Evolutionary conservation across 1,140 invertebrate species (phyloP).

Genomic region (Drosophila bifasciata): DNA sequence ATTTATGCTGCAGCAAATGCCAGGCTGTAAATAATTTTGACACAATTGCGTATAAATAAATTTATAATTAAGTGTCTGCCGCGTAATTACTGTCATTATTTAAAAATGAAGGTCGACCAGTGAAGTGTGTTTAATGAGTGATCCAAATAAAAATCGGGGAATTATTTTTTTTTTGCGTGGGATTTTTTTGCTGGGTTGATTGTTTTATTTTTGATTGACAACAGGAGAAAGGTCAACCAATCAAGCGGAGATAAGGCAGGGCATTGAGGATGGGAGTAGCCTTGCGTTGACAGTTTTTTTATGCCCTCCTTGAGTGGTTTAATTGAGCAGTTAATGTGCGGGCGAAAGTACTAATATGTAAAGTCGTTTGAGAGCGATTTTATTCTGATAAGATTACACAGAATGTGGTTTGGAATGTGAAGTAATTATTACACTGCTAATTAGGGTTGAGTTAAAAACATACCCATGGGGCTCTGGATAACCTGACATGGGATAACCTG

Average conservation of each 20-base stretch:
- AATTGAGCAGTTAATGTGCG: conserved; percentile 34
- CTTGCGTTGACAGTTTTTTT: conserved; percentile 37
- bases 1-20: conserved; percentile 30
- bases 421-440: no score
- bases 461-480: no score
- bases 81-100: conserved; percentile 42
- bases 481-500: no score
- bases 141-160: conserved; percentile 29
- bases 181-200: no score
- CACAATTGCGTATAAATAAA: conserved; percentile 47
- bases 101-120: conserved; percentile 17
- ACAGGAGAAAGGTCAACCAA: conserved; percentile 18
- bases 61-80: conserved; percentile 35
- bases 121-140: conserved; percentile 8
- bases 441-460: no score
- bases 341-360: neutral
- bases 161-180: neutral
- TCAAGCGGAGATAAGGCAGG: conserved; percentile 17
- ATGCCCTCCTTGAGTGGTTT: conserved; percentile 8
- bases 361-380: conserved; percentile 7
- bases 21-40: conserved; percentile 48
- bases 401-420: no score
- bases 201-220: neutral
- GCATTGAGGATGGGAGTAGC: no score
- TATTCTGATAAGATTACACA: no score